Conservation (phyloP, 2,113 vertebrate species). For the Seriola dumerili region DNA sequence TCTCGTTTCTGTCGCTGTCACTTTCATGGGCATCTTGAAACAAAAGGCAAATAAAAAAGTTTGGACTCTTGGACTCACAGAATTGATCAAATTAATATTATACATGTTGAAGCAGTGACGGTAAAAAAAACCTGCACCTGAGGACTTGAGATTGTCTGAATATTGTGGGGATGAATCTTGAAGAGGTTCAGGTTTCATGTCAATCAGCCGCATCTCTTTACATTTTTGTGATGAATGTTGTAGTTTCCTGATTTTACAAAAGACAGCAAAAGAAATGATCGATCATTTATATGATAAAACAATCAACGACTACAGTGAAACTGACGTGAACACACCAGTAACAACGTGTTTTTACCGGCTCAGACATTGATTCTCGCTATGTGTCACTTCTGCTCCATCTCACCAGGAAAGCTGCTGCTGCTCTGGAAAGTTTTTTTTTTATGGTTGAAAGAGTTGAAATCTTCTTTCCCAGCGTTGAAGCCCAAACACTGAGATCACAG, state of each 20-base stretch:
- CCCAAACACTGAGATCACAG: no score
- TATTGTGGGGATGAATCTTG: constrained; percentile 63
- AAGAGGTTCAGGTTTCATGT: constrained; percentile 81
- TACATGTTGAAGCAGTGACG: neutral
- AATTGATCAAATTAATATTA: neutral
- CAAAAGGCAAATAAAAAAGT: neutral
- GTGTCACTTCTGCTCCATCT: no score
- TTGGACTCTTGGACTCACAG: neutral
- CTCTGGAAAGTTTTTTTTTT: no score
- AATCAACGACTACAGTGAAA: no score
- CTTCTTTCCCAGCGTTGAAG: no score
- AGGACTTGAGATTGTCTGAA: constrained; percentile 46
- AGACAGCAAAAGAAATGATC: neutral
- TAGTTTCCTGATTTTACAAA: constrained; percentile 86
- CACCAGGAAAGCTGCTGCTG: no score
- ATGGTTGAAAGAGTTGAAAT: no score
- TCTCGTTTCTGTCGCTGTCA: constrained; percentile 87
- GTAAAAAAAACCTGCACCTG: constrained; percentile 46
- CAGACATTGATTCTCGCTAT: no score
- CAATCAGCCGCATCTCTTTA: constrained; percentile 87
- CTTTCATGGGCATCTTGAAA: constrained; percentile 82
- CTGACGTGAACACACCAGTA: neutral
- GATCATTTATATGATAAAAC: neutral
- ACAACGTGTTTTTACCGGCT: neutral
- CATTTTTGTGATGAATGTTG: constrained; percentile 83